Evolutionary conservation across 2,113 vertebrate species (phyloP).

Genomic region (Atherinomorus stipes): DNA sequence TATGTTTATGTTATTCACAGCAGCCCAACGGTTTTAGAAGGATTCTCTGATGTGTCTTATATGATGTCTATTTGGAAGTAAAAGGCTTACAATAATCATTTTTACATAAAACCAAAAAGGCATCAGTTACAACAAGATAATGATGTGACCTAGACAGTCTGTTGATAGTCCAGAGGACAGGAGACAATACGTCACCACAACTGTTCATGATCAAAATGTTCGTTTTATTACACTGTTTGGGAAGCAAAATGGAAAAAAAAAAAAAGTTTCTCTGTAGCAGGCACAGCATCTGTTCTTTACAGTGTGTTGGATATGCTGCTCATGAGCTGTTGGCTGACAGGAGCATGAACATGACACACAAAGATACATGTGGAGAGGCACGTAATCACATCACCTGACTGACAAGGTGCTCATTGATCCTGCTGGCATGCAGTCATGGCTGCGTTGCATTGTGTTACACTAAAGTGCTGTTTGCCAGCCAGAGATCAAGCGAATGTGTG

Average conservation of each 20-base stretch:
- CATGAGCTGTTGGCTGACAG: conserved; percentile 74
- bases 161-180: background rate
- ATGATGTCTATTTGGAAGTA: background rate
- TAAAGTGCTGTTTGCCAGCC: conserved; percentile 21
- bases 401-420: conserved; percentile 66
- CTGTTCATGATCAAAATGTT: conserved; percentile 29
- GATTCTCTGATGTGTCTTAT: background rate
- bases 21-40: too few relatives aligned
- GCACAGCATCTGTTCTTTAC: conserved; percentile 71
- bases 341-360: conserved; percentile 47
- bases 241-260: conserved; percentile 18
- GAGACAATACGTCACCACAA: background rate
- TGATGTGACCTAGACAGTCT: background rate
- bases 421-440: conserved; percentile 28
- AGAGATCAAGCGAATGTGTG: conserved; percentile 27
- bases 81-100: background rate
- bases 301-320: conserved; percentile 58
- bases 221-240: conserved; percentile 37
- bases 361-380: conserved; percentile 27
- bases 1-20: too few relatives aligned
- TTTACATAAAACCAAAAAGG: background rate
- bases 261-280: conserved; percentile 7
- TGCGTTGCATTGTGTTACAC: conserved; percentile 13
- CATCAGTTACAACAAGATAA: background rate
- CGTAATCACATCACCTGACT: conserved; percentile 50